Conservation (phyloP, 1,140 invertebrate species). For the Drepana arcuata region DNA sequence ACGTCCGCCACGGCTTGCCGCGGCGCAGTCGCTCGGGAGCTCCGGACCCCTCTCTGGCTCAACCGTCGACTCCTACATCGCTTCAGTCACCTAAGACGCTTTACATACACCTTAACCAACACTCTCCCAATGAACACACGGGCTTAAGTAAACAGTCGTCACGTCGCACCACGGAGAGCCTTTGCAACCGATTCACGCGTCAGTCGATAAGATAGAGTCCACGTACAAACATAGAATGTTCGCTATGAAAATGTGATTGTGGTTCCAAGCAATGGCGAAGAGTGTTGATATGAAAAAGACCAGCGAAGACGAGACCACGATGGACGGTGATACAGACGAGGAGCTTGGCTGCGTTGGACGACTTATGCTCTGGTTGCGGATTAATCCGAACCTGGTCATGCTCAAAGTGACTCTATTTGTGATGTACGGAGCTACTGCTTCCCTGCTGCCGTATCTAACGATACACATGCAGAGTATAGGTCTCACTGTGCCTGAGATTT, state of each 20-base stretch:
- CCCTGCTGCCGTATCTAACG: conserved; percentile 85
- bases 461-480: conserved; percentile 92
- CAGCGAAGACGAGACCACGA: conserved; percentile 43
- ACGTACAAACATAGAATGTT: conserved; percentile 33
- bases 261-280: conserved; percentile 37
- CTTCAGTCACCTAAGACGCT: conserved; percentile 22
- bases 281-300: conserved; percentile 52
- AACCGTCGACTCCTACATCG: conserved; percentile 34
- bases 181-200: conserved; percentile 35
- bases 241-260: conserved; percentile 42
- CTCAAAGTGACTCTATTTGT: conserved; percentile 86
- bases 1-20: conserved; percentile 44
- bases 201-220: conserved; percentile 64
- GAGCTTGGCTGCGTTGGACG: conserved; percentile 31
- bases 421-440: conserved; percentile 86
- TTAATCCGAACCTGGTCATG: conserved; percentile 83
- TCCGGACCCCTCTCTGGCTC: conserved; percentile 41
- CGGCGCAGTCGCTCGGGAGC: conserved; percentile 54
- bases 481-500: conserved; percentile 86
- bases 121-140: conserved; percentile 12
- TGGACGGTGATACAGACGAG: conserved; percentile 48
- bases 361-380: conserved; percentile 57
- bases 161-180: conserved; percentile 23
- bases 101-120: neutral
- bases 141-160: conserved; percentile 57